Evolutionary conservation across 2,888 invertebrate genomes (phyloP).

Genomic region (Panopea generosa): DNA sequence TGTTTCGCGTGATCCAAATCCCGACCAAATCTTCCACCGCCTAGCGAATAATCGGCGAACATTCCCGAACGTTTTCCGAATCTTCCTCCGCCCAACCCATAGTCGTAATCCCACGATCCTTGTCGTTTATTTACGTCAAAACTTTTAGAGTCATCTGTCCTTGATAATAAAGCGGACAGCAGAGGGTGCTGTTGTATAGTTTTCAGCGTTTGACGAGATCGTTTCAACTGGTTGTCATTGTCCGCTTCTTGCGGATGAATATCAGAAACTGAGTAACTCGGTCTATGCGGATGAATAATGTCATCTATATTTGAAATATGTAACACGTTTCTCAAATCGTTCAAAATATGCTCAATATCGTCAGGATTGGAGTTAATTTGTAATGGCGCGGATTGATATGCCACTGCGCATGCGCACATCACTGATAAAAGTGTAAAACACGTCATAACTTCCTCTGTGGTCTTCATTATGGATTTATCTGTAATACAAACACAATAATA

Average conservation of each 20-base stretch:
- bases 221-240: background rate
- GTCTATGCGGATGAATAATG: background rate
- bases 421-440: background rate
- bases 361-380: background rate
- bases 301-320: background rate
- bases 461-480: slow-evolving; percentile 2
- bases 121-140: slow-evolving; percentile 75
- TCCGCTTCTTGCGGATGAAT: background rate
- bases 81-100: slow-evolving; percentile 83
- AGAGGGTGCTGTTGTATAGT: slow-evolving; percentile 25
- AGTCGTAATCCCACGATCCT: slow-evolving; percentile 82
- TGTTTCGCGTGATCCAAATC: slow-evolving; percentile 78
- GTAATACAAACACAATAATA: too few relatives aligned
- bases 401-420: background rate
- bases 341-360: background rate
- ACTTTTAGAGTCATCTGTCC: slow-evolving; percentile 26
- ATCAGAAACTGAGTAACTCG: background rate
- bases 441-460: background rate
- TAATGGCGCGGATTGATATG: background rate
- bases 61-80: slow-evolving; percentile 79
- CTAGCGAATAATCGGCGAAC: slow-evolving; percentile 77
- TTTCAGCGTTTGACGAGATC: background rate
- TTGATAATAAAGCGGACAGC: slow-evolving; percentile 38
- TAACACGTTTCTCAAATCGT: background rate
- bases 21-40: slow-evolving; percentile 81